These are phyloP conservation scores for Mechanitis mazaeus DNA, from an alignment of 2,888 invertebrate genomes.

Conservation along the genomic window DNA sequence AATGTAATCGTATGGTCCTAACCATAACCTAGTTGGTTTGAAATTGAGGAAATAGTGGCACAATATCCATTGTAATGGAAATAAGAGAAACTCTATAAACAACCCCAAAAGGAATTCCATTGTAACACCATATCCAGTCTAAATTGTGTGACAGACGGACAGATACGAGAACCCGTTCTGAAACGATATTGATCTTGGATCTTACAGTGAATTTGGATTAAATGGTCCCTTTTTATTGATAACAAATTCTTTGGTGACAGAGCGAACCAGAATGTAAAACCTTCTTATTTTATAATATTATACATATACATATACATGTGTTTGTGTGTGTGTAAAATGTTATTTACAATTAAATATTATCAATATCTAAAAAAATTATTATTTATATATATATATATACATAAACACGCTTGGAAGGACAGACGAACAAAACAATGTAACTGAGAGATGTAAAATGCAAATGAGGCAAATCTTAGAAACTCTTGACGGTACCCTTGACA, in stretches of 20 bases:
- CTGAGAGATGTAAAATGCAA: constrained; percentile 23
- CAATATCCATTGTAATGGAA: constrained; percentile 25
- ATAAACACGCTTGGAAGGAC: too few species aligned
- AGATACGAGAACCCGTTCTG: neutral
- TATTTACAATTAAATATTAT: too few species aligned
- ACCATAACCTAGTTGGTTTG: too few species aligned
- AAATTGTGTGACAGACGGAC: constrained; percentile 3
- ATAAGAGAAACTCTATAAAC: constrained; percentile 23
- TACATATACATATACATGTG: neutral
- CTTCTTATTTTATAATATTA: neutral
- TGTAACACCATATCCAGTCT: neutral
- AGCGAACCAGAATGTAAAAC: neutral
- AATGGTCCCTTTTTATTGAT: neutral
- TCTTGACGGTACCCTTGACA: constrained; percentile 16
- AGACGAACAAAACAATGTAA: too few species aligned
- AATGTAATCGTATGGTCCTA: too few species aligned
- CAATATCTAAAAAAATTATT: too few species aligned
- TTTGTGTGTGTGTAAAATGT: too few species aligned
- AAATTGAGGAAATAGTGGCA: too few species aligned
- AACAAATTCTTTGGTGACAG: neutral
- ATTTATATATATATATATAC: too few species aligned
- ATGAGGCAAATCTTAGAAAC: constrained; percentile 24
- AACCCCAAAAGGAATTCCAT: neutral
- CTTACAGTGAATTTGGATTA: neutral
- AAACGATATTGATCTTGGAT: neutral